Evolutionary conservation across 2,888 invertebrate species (phyloP).

Genomic region (Cheilosia impressa): DNA sequence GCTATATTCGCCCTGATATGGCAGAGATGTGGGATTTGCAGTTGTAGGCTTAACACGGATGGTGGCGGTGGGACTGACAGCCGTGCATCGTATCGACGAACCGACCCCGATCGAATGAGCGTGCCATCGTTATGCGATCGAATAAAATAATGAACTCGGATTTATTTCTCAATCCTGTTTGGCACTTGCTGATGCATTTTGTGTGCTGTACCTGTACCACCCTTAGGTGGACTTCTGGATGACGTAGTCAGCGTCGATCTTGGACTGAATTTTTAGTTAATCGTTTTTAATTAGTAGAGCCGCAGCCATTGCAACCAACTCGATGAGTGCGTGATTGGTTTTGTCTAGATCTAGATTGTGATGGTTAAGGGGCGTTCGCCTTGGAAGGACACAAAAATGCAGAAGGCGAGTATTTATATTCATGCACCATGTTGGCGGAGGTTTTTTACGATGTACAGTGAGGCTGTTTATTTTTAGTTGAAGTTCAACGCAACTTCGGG

Average conservation of each 20-base stretch:
- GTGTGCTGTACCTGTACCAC: slow-evolving; percentile 8
- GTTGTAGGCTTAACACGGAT: slow-evolving; percentile 53
- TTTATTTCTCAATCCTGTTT: slow-evolving; percentile 52
- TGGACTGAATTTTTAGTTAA: slow-evolving; percentile 48
- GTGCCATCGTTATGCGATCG: slow-evolving; percentile 54
- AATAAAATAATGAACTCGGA: slow-evolving; percentile 66
- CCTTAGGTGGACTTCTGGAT: slow-evolving; percentile 45
- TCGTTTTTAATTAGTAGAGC: slow-evolving; percentile 54
- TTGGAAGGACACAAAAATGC: not conserved
- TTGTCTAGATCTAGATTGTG: slow-evolving; percentile 7
- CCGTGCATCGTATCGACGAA: not conserved
- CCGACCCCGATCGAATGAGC: slow-evolving; percentile 37
- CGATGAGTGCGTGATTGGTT: slow-evolving; percentile 27
- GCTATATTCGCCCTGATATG: slow-evolving; percentile 63
- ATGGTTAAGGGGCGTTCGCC: not conserved
- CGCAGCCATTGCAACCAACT: slow-evolving; percentile 37
- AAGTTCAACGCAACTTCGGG: no score
- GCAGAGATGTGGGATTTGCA: slow-evolving; percentile 44
- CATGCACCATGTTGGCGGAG: no score
- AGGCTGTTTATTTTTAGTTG: no score
- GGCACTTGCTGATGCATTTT: not conserved
- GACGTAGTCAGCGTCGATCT: slow-evolving; percentile 37
- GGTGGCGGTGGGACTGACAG: slow-evolving; percentile 11
- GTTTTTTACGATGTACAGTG: no score
- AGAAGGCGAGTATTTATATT: not conserved